Evolutionary conservation across 2,113 vertebrate species (phyloP), one percentile per base, ranked within the genome.

Genomic region (Rutilus rutilus): DNA sequence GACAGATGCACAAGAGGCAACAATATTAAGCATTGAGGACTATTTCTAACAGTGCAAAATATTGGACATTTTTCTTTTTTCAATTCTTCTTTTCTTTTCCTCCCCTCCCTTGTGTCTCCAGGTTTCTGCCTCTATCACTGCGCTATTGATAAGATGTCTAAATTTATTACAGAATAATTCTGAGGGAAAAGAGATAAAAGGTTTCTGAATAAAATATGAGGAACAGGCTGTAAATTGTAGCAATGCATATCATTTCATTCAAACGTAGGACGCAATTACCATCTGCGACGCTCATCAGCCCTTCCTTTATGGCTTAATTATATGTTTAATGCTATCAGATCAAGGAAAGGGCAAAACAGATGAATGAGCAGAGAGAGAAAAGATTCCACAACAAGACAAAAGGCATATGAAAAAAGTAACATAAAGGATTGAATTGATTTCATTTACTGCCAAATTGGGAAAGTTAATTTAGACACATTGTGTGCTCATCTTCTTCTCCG

Each of bases 301-400:
- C 97, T 97, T 98, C 97, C 97, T 99, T 99, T 99, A 99, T 99
- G 98, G 99, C 98, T 99, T 99, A 99, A 99, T 99, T 99, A 99
- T 99, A 99, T 99, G 98, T 99, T 99, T 99, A 99, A 99, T 99
- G 98, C 97, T 99, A 99, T 99, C 98, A 99, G 98, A 99, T 99
- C 97, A 99, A 98, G 97, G 97, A 99, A 99, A 99, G 98, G 98
- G 98, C 98, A 99, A 97, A 98, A 99, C 97, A 98, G 97, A 99
- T 98, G 98, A 99, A 99, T 99, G 97, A 97, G 94, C 95, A 96
- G 97, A 98, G 97, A 97, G 95, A 97, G 97, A 96, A 98, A 97
- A 99, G 98, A 99, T 99, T 97, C 96, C 57, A 96, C 97, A 98
- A 98, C 97, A 98, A 99, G 98, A 99, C 97, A 99, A 99, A 99